Base-by-base conservation (phyloP, 2,797 vertebrate genomes). In the Tokudaia tokunoshimensis region DNA sequence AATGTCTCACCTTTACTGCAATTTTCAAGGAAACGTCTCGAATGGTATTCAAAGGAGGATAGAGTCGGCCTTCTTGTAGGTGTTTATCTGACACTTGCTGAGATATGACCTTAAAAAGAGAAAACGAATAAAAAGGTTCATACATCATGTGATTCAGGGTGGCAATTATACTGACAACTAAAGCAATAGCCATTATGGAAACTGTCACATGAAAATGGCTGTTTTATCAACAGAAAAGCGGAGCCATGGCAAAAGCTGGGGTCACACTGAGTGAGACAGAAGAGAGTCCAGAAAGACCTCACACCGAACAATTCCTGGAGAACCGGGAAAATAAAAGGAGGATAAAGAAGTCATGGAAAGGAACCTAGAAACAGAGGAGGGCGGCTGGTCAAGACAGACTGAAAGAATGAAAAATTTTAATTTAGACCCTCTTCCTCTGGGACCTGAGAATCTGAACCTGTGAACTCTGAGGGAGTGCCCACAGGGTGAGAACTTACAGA, bases 1-100 rank as follows among this genome's bases (percentile, higher is more conserved):
- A 2, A 52, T 12, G 88, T 93, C 98, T 99, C 98, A 99, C 99
- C 99, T 98, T 99, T 86, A 99, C 98, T 20, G 99, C 99, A 41
- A 99, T 99, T 97, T 99, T 99, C 97, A 99, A 86, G 0, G 99
- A 99, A 85, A 99, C 99, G 0, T 99, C 98, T 96, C 98, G 98
- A 97, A 99, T 99, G 80, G 98, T 98, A 97, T 96, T 98, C 98
- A 99, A 98, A 0, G 99, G 99, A 97, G 99, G 99, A 97, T 99
- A 99, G 80, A 99, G 98, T 89, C 99, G 98, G 86, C 99, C 99
- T 94, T 99, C 99, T n/a, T 98, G 96, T 89, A 99, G 98, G 98
- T 99, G 98, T 89, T 99, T 98, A 75, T 99, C 99, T 17, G 99
- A 99, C 97, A 99, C 99, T 98, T 99, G 98, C 52, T 99, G 98